A percentile compares a stretch with the other conserved stretches of the same genome.
Evolutionary conservation across 2,888 invertebrate species (phyloP).

Genomic region (Trichopria drosophilae): DNA sequence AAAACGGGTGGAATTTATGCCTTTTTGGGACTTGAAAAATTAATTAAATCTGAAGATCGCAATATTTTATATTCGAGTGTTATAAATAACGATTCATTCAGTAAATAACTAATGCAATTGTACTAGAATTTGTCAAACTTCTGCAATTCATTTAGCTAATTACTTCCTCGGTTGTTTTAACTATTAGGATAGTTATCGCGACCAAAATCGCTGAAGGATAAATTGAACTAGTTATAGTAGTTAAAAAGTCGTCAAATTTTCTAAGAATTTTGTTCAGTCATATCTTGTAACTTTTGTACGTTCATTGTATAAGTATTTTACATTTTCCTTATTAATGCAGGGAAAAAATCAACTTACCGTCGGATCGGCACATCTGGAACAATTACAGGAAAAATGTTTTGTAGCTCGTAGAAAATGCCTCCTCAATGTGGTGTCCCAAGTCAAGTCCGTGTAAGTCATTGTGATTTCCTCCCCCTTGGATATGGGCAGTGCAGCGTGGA

Average conservation of each 20-base stretch:
- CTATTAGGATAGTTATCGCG: no score
- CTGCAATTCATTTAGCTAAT: no score
- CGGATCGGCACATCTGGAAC: conserved; percentile 69
- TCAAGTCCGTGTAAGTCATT: conserved; percentile 67
- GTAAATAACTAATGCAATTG: no score
- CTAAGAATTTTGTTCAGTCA: background rate
- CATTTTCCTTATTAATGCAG: background rate
- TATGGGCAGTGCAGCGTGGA: conserved; percentile 66
- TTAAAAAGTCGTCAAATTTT: background rate
- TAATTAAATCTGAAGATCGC: no score
- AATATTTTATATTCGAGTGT: no score
- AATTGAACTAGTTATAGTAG: no score
- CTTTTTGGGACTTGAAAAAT: no score
- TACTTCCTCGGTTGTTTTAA: no score
- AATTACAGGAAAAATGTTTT: conserved; percentile 71
- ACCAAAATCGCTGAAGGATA: no score
- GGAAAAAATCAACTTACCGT: conserved; percentile 54
- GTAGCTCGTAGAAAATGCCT: conserved; percentile 66
- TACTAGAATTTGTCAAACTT: no score
- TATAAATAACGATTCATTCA: no score
- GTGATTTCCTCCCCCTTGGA: conserved; percentile 67
- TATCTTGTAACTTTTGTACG: background rate
- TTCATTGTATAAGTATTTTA: background rate
- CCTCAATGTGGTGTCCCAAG: conserved; percentile 71
- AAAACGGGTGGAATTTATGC: no score